Percentiles rank a stretch among this genome's conserved stretches.
phyloP scores from a whole-genome alignment of 2,113 vertebrate genomes.

The Mungos mungo region DNA sequence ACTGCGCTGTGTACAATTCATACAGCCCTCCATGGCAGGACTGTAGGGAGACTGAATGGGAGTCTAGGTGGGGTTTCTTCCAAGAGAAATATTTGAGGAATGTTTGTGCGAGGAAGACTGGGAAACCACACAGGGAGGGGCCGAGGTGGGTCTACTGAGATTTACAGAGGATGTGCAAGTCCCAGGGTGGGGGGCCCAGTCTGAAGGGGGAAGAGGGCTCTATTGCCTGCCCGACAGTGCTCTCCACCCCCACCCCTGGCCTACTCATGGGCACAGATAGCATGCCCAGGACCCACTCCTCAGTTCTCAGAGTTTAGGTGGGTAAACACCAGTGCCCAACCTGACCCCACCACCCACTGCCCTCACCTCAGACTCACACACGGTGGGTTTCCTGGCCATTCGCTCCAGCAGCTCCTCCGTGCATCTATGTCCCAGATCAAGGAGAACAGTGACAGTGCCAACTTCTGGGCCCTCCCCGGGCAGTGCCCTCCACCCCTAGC shows the following conservation, averaged over 20 bases:
- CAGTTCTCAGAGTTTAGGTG: not conserved
- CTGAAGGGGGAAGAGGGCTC: not conserved
- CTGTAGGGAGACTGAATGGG: not conserved
- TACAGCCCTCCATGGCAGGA: not conserved
- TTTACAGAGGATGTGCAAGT: not conserved
- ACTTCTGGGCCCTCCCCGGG: fast-evolving
- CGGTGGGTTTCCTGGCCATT: conserved; percentile 90
- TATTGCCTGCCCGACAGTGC: not conserved
- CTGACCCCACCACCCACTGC: conserved; percentile 54
- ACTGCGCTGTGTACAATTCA: not conserved
- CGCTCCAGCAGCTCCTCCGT: conserved; percentile 93
- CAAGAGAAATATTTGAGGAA: not conserved
- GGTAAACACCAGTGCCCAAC: not conserved
- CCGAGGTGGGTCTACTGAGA: not conserved
- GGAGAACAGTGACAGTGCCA: conserved; percentile 68
- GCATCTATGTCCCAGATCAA: conserved; percentile 88
- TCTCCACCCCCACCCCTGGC: not conserved
- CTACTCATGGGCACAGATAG: not conserved
- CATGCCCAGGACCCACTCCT: not conserved
- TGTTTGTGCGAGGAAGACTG: not conserved
- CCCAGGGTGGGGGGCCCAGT: not conserved
- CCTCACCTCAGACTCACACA: conserved; percentile 95
- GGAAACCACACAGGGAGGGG: not conserved
- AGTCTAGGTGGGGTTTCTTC: not conserved
- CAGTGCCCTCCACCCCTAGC: not conserved